These are phyloP conservation scores for Metallyticus violacea DNA, from an alignment of 2,888 invertebrate genomes.

Conservation along the genomic window DNA sequence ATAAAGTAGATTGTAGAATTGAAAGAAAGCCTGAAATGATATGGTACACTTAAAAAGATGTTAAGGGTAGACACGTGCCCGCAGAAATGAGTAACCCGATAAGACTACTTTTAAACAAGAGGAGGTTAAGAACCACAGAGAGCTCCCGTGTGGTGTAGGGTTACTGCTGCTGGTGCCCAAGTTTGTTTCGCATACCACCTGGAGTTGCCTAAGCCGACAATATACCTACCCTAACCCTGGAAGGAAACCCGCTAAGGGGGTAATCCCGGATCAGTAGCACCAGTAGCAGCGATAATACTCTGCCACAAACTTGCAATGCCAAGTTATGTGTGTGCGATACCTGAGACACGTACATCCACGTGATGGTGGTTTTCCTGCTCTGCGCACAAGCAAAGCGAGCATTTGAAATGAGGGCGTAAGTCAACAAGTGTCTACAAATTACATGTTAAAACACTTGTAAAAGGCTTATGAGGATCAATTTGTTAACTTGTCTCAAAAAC, in stretches of 20 bases:
- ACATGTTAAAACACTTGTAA: too few relatives aligned
- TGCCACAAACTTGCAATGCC: background rate
- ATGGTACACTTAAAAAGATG: too few relatives aligned
- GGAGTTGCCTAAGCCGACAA: background rate
- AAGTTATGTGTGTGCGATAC: background rate
- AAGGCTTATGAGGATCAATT: too few relatives aligned
- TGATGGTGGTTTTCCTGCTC: too few relatives aligned
- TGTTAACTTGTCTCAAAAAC: too few relatives aligned
- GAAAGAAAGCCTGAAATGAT: too few relatives aligned
- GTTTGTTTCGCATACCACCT: background rate
- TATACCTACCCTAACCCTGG: slow-evolving; percentile 1
- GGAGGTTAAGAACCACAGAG: too few relatives aligned
- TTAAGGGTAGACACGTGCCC: background rate
- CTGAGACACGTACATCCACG: too few relatives aligned
- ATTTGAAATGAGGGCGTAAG: too few relatives aligned
- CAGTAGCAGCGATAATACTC: background rate
- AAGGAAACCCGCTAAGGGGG: slow-evolving; percentile 15
- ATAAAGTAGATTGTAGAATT: too few relatives aligned
- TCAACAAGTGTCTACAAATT: too few relatives aligned
- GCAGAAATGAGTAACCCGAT: background rate
- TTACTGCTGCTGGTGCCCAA: background rate
- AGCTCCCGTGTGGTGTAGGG: background rate
- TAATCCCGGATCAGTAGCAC: slow-evolving; percentile 17
- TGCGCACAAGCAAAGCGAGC: too few relatives aligned
- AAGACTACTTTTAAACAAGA: background rate